Evolutionary conservation across 2,888 invertebrate genomes (phyloP).

Genomic region (Eupithecia inturbata): DNA sequence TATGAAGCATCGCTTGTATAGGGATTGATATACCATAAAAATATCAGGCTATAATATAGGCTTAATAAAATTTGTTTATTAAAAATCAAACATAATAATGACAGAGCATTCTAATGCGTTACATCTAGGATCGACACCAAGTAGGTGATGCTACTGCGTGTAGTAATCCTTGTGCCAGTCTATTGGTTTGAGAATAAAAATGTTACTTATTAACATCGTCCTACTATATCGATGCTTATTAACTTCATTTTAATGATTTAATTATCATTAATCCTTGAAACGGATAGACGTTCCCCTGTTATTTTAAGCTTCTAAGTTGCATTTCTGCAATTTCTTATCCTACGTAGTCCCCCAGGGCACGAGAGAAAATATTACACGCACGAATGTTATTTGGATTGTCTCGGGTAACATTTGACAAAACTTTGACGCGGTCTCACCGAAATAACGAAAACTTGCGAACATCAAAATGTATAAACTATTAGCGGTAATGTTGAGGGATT

Average conservation of each 20-base stretch:
- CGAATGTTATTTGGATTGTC: constrained; percentile 64
- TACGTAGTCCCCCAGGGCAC: constrained; percentile 48
- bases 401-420: constrained; percentile 65
- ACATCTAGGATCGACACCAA: no score
- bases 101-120: no score
- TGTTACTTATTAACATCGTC: no score
- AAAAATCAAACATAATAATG: no score
- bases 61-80: no score
- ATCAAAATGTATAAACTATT: constrained; percentile 36
- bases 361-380: constrained; percentile 64
- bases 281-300: neutral
- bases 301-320: constrained; percentile 6
- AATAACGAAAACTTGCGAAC: constrained; percentile 28
- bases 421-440: constrained; percentile 53
- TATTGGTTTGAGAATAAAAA: no score
- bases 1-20: no score
- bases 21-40: no score
- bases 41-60: no score
- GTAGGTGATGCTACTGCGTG: no score
- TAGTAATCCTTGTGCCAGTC: no score
- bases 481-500: constrained; percentile 26
- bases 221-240: no score
- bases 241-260: neutral
- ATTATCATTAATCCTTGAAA: neutral
- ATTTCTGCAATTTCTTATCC: constrained; percentile 8